Base-by-base conservation (phyloP, 2,888 invertebrate species). In the Tetragnatha montana region DNA sequence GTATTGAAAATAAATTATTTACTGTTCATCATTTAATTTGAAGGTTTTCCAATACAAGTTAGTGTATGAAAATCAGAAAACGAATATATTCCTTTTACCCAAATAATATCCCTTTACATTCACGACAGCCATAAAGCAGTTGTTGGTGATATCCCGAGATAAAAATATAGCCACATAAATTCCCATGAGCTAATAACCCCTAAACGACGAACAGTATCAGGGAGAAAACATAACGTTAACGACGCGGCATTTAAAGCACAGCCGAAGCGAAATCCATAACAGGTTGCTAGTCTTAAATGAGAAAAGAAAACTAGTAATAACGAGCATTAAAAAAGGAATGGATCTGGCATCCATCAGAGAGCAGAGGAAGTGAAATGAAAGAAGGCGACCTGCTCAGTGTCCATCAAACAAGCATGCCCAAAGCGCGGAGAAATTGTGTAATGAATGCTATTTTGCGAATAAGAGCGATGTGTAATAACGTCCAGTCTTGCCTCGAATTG, bases 381-480 rank as follows among this genome's bases (percentile, higher is more conserved):
- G 60, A 83, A 82, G 60, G 51, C 12, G 50, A 73, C 17, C 88
- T 88, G 88, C 21, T 14, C 71, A 76, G 68, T 78, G 82, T 88
- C 88, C 50, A 49, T 87, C 87, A 87, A 87, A 81, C 49, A 10
- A 75, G 68, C 75, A 76, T 49, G 78, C 47, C 60, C 82, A 88
- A 51, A 84, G 74, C 69, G 69, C 76, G 81, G 35, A 60, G 60
- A 60, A 22, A 76, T 22, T 22, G 49, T 8, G 81, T 87, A 81
- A 82, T 88, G 78, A 82, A 82, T 82, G 82, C 82, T 88, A 78
- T 82, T 82, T 79, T 51, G 60, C 14, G 82, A 51, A 82, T 82
- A 60, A 73, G 82, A 82, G 82, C 51, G 82, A 50, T 78, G 60
- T 83, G 78, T 82, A 73, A 88, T 88, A 82, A 82, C 82, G 22